Conservation (phyloP, 1,140 invertebrate species). For the Xylocopa sonorina region DNA sequence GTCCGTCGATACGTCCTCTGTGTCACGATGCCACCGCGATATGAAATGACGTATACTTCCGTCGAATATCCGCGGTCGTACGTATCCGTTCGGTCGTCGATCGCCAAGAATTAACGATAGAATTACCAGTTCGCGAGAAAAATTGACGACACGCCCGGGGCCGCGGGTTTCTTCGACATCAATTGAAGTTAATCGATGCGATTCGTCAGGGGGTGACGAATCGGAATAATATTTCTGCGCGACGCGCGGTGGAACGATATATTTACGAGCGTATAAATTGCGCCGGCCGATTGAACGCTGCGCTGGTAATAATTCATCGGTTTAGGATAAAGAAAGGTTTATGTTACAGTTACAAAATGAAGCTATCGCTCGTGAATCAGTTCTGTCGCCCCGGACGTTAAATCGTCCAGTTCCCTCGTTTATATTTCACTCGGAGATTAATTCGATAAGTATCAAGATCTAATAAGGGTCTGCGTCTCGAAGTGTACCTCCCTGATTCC, state of each 20-base stretch:
- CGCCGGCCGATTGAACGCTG: background rate
- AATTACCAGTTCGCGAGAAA: slow-evolving; percentile 7
- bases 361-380: too few relatives aligned
- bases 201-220: background rate
- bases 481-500: too few relatives aligned
- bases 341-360: too few relatives aligned
- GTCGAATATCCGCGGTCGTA: slow-evolving; percentile 8
- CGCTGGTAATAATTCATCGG: too few relatives aligned
- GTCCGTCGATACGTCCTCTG: slow-evolving; percentile 48
- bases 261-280: slow-evolving; percentile 6
- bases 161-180: background rate
- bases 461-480: too few relatives aligned
- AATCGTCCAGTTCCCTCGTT: too few relatives aligned
- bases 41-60: slow-evolving; percentile 49
- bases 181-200: background rate
- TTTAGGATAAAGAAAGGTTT: too few relatives aligned
- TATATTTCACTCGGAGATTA: too few relatives aligned
- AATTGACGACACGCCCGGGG: background rate
- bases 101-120: slow-evolving; percentile 30
- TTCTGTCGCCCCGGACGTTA: too few relatives aligned
- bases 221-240: slow-evolving; percentile 3
- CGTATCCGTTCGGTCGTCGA: background rate
- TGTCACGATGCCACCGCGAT: slow-evolving; percentile 44
- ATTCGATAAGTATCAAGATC: too few relatives aligned
- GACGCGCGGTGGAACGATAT: background rate